Base-by-base conservation (phyloP, 2,113 vertebrate genomes). In the Zosterops pallidus region DNA sequence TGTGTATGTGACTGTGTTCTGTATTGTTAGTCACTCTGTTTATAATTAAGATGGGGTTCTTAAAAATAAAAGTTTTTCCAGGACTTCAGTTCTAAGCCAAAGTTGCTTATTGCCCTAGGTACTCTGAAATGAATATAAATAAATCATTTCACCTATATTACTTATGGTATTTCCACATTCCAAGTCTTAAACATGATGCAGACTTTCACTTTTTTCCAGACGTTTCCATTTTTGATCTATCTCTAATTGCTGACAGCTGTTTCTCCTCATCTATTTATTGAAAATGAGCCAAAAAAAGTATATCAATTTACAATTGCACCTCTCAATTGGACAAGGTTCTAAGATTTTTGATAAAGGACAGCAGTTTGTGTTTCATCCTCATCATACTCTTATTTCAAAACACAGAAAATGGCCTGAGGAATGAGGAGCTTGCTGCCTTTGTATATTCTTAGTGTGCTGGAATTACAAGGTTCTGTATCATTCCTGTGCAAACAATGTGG, bases 261-360 rank as follows among this genome's bases (percentile, higher is more conserved):
- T 86, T 81, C 13, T 67, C 35, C 35, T 70, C 28, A 71, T 71
- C 4, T 50, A 21, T 25, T 46, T 57, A 31, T 12, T 42, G 14
- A 94, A 86, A 21, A 65, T 6, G 3, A 77, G 9, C 9, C 5
- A 12, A 37, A 69, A 49, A 35, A 9, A 8, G 0, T 0, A 0
- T 41, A 37, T 50, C 52, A 22, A 4, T 13, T 70, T 85, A 57
- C 20, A 94, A 18, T 6, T 50, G 1, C 15, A 70, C 18, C 28
- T 79, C 88, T 90, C 56, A 25, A 3, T 7, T 39, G 31, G 7
- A 67, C 4, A n/a, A 13, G 4, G 6, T 67, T 75, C 70, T 10
- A 71, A 82, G 44, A n/a, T 31, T 52, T 64, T 74, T 77, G 15
- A 81, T 0, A 0, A 64, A 86, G 28, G 71, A 57, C 42, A 41